Evolutionary conservation across 2,113 vertebrate genomes (phyloP).

Genomic region (Etia nguti): DNA sequence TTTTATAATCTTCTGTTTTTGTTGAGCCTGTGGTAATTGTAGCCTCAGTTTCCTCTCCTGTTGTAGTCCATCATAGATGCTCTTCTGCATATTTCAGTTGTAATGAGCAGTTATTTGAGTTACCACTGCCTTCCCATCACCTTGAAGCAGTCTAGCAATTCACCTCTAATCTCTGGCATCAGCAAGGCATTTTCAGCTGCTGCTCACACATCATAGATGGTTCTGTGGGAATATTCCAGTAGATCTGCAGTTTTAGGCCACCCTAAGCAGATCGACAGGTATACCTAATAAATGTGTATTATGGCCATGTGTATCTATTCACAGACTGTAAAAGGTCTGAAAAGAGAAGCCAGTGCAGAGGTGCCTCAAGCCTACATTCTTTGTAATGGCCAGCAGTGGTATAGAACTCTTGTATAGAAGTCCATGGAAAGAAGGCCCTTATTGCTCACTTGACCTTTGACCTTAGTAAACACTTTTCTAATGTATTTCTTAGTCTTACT

Average conservation of each 20-base stretch:
- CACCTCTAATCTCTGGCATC: not conserved
- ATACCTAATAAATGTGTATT: not conserved
- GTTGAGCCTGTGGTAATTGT: not conserved
- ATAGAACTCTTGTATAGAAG: not conserved
- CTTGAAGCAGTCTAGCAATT: not conserved
- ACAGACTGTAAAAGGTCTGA: not conserved
- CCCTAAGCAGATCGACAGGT: not conserved
- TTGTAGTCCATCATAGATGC: not conserved
- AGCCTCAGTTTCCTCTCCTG: not conserved
- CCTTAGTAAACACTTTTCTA: not conserved
- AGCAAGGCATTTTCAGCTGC: not conserved
- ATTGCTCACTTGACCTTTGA: not conserved
- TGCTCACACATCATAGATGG: not conserved
- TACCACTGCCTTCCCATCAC: not conserved
- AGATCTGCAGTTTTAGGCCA: not conserved
- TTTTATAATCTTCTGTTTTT: not conserved
- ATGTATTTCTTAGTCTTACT: not conserved
- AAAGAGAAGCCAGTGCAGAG: not conserved
- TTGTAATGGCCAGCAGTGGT: not conserved
- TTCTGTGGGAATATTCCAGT: not conserved
- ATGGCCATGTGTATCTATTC: not conserved
- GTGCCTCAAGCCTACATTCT: not conserved
- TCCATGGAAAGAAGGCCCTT: not conserved
- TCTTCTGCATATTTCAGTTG: not conserved
- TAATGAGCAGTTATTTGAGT: not conserved